Evolutionary conservation across 2,113 vertebrate genomes (phyloP).

Genomic region (Psephotus haematonotus): DNA sequence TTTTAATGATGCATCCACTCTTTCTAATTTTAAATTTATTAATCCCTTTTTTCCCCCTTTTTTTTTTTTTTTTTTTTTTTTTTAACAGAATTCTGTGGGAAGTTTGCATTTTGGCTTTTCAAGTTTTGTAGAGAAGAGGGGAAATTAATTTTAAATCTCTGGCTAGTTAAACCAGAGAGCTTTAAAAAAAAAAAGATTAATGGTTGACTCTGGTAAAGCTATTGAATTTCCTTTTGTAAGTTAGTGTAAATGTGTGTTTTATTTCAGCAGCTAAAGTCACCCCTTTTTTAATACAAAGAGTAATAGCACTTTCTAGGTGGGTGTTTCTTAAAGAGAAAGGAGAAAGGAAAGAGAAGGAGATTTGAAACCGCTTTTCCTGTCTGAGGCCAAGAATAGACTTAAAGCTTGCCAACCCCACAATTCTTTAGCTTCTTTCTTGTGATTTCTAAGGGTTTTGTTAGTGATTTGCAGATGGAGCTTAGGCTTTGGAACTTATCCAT

Average conservation of each 20-base stretch:
- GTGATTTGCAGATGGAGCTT: conserved; percentile 71
- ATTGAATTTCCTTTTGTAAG: conserved; percentile 54
- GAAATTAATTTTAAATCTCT: conserved; percentile 34
- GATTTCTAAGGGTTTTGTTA: conserved; percentile 66
- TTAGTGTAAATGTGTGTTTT: conserved; percentile 53
- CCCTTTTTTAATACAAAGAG: neutral
- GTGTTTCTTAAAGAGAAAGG: conserved; percentile 55
- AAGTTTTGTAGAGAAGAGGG: neutral
- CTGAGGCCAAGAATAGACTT: conserved; percentile 45
- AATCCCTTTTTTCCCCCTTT: neutral
- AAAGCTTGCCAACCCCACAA: conserved; percentile 23
- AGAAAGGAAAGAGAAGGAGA: conserved; percentile 1
- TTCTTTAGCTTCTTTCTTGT: conserved; percentile 52
- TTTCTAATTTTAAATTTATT: conserved; percentile 27
- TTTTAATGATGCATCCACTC: neutral
- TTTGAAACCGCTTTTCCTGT: conserved; percentile 61
- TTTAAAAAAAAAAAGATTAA: conserved; percentile 27
- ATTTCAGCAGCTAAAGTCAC: conserved; percentile 47
- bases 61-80: neutral
- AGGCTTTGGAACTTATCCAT: conserved; percentile 65
- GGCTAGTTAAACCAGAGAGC: neutral
- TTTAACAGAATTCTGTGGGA: neutral
- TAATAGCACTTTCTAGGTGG: conserved; percentile 47
- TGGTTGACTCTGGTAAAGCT: conserved; percentile 6
- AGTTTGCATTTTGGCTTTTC: conserved; percentile 9